Conservation (phyloP, 2,113 vertebrate genomes). For the Microcebus murinus region DNA sequence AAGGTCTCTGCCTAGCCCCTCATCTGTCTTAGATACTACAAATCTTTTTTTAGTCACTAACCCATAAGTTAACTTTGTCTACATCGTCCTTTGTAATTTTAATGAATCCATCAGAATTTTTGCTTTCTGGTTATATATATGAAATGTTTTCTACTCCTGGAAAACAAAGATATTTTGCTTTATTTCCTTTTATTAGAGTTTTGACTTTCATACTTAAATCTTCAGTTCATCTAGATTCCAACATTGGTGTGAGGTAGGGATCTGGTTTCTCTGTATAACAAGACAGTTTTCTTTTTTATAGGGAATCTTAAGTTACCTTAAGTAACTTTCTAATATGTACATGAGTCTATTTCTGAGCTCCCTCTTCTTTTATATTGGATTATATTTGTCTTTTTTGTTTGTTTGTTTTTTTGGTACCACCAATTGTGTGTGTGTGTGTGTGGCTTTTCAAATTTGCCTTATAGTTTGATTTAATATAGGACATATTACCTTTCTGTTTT, state of each 20-base stretch:
- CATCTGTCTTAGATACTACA: neutral
- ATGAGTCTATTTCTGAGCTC: neutral
- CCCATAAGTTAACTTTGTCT: neutral
- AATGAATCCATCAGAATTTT: neutral
- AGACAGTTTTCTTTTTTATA: neutral
- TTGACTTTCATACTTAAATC: neutral
- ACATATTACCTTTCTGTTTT: neutral
- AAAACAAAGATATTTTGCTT: neutral
- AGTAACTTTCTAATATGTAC: neutral
- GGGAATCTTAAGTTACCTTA: neutral
- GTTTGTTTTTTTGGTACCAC: neutral
- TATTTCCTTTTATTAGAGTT: neutral
- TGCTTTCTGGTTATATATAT: neutral
- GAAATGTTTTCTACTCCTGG: neutral
- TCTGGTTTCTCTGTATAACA: neutral
- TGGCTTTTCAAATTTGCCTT: neutral
- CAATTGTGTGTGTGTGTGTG: neutral
- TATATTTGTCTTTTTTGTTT: neutral
- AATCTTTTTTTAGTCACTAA: neutral
- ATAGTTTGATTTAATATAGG: neutral
- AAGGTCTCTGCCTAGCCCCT: neutral
- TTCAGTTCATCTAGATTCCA: neutral
- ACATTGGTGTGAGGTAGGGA: neutral
- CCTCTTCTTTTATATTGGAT: neutral
- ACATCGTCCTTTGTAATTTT: neutral